phyloP scores from a whole-genome alignment of 2,888 invertebrate species.

The Rhagium mordax region DNA sequence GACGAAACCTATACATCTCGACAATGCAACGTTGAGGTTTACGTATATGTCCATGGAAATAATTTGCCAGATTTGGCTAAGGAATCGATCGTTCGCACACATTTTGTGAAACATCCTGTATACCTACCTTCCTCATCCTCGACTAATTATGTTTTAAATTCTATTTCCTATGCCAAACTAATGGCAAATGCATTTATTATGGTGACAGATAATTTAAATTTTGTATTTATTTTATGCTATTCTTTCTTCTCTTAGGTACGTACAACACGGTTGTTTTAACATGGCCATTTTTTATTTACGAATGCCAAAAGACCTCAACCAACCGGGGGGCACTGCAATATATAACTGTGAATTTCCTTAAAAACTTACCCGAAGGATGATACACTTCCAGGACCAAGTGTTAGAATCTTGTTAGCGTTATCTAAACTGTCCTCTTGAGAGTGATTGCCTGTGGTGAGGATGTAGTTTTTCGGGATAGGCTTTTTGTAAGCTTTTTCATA shows the following conservation, averaged over 20 bases:
- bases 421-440: constrained; percentile 87
- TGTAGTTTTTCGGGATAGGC: constrained; percentile 83
- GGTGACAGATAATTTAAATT: background rate
- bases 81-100: too few species aligned
- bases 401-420: constrained; percentile 85
- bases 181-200: background rate
- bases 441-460: constrained; percentile 80
- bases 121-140: too few species aligned
- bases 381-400: constrained; percentile 78
- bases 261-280: background rate
- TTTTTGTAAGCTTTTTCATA: constrained; percentile 93
- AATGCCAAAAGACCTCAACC: constrained; percentile 8
- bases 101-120: too few species aligned
- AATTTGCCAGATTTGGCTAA: too few species aligned
- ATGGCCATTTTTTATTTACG: constrained; percentile 29
- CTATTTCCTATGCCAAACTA: too few species aligned
- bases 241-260: background rate
- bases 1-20: too few species aligned
- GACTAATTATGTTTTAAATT: too few species aligned
- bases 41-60: too few species aligned
- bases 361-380: constrained; percentile 80
- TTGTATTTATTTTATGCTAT: background rate
- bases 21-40: too few species aligned
- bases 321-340: background rate
- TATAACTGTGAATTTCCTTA: constrained; percentile 36